phyloP scores from a whole-genome alignment of 2,113 vertebrate species.

The Cacatua alba region DNA sequence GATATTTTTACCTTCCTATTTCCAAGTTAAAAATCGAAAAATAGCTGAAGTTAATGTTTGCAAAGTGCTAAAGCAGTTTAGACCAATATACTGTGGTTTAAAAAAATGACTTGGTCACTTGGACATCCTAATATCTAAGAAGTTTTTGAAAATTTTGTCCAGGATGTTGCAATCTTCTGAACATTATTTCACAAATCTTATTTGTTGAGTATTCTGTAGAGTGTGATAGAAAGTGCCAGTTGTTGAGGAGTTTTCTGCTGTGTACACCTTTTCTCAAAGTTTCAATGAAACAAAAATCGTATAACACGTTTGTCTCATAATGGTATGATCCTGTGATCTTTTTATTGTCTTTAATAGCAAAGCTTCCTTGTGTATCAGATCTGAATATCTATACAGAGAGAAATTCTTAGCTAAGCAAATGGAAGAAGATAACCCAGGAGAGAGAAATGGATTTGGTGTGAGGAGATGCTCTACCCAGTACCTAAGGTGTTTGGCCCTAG shows the following conservation, averaged over 20 bases:
- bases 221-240: background rate
- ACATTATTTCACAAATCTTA: background rate
- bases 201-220: background rate
- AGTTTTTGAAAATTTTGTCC: background rate
- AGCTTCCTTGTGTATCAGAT: constrained; percentile 49
- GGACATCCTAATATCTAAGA: background rate
- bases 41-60: background rate
- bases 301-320: background rate
- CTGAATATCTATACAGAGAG: constrained; percentile 63
- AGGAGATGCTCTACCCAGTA: constrained; percentile 59
- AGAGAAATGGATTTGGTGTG: constrained; percentile 62
- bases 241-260: background rate
- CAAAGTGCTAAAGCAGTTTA: background rate
- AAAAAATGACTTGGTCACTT: background rate
- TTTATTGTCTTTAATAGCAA: constrained; percentile 60
- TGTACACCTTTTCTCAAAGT: background rate
- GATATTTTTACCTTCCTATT: background rate
- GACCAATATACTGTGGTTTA: background rate
- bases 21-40: background rate
- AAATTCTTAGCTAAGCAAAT: constrained; percentile 65
- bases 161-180: background rate
- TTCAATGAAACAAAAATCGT: background rate
- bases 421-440: constrained; percentile 51
- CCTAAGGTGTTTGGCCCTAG: constrained; percentile 56
- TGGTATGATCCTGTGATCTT: constrained; percentile 48